Evolutionary conservation across 1,140 invertebrate species (phyloP).

Genomic region (Euborellia annulipes): DNA sequence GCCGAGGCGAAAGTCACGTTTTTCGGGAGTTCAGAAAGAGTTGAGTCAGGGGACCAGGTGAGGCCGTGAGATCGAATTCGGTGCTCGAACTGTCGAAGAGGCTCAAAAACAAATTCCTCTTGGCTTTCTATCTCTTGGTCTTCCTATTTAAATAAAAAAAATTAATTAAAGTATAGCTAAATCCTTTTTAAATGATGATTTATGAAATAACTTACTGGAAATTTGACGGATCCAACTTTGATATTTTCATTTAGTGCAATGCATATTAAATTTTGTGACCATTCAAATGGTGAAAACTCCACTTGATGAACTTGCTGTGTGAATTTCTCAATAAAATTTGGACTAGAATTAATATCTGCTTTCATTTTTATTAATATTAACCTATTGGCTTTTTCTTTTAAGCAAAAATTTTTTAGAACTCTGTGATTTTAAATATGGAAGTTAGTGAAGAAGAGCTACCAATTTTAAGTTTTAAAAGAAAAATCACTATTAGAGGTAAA

Average conservation of each 20-base stretch:
- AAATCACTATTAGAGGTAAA: no score
- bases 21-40: constrained; percentile 38
- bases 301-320: constrained; percentile 27
- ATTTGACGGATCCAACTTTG: constrained; percentile 28
- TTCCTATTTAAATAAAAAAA: no score
- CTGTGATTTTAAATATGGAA: no score
- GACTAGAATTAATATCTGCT: no score
- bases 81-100: constrained; percentile 31
- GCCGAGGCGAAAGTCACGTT: constrained; percentile 37
- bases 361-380: no score
- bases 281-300: constrained; percentile 33
- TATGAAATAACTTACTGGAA: constrained; percentile 30
- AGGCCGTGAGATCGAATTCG: constrained; percentile 33
- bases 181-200: no score
- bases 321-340: constrained; percentile 12
- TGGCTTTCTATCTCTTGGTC: constrained; percentile 14
- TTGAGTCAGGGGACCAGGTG: constrained; percentile 44
- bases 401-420: no score
- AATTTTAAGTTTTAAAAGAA: no score
- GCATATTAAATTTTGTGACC: constrained; percentile 33
- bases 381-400: no score
- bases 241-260: constrained; percentile 29
- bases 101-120: constrained; percentile 12
- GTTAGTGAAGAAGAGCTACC: no score
- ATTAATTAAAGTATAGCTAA: constrained; percentile 4